Conservation (phyloP, 1,140 invertebrate genomes). For the Pseudoatta argentina region DNA sequence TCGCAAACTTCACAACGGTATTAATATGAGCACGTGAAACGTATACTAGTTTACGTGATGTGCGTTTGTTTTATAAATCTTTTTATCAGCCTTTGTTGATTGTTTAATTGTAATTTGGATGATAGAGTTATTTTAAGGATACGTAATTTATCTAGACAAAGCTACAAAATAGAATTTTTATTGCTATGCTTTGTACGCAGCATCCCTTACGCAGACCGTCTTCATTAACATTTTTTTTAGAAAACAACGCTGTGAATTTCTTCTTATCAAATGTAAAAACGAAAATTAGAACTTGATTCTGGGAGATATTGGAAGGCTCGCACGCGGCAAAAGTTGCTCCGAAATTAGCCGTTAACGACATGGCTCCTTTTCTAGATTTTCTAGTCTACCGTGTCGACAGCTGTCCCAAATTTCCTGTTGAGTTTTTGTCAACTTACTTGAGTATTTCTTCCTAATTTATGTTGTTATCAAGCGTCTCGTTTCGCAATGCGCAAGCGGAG, state of each 20-base stretch:
- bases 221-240: not conserved
- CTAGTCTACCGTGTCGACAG: constrained; percentile 6
- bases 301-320: not conserved
- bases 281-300: not conserved
- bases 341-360: constrained; percentile 8
- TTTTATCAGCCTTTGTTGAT: not conserved
- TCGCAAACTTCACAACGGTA: constrained; percentile 39
- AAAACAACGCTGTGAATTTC: not conserved
- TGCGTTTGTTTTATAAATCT: not conserved
- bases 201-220: not conserved
- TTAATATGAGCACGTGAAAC: constrained; percentile 28
- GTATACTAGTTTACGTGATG: not conserved
- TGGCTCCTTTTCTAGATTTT: constrained; percentile 21
- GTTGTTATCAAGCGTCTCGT: no score
- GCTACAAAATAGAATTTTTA: not conserved
- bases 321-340: not conserved
- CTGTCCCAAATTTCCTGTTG: not conserved
- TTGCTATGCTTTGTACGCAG: not conserved
- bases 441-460: not conserved
- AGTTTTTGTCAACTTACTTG: not conserved
- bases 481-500: not conserved
- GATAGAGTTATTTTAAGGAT: not conserved
- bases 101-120: not conserved
- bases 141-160: not conserved
- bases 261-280: not conserved